Evolutionary conservation across 2,797 vertebrate genomes (phyloP), one percentile per base, ranked within the genome.

Genomic region (Neostethus bicornis): DNA sequence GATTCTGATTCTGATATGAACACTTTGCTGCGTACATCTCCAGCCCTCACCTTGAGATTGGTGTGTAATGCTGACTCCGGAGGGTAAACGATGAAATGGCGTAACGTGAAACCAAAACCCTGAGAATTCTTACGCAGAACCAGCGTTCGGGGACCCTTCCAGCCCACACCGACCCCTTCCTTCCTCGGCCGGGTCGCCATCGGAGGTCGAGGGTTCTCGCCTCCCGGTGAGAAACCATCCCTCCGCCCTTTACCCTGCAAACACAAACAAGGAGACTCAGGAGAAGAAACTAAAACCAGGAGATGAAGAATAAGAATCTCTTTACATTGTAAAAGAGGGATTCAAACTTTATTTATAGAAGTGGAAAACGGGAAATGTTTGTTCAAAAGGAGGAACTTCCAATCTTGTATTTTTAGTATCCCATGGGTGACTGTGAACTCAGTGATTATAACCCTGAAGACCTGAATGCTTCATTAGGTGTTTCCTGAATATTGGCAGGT

Each of bases 41-140:
- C 12, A 8, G 35, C 32, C 14, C 84, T 87, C 75, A 98, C 96
- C 95, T 95, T 96, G 76, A 93, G 57, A 79, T 80, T 82, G 71
- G 90, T 88, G 84, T 94, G 94, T 77, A 98, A 85, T 0, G 94
- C 92, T 0, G 97, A 97, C 84, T 97, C 96, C 0, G 97, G 97
- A 0, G 97, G 97, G 89, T 98, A 99, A 56, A 99, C 96, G 8
- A 99, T 98, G 90, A 99, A 98, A 84, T 99, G 96, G 5, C 96
- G 95, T 4, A 98, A 85, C 2, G 96, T 99, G 89, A 99, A 99
- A 39, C 96, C 97, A 0, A 98, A 99, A 29, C 96, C 96, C 89
- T 95, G 95, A 11, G 86, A 85, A 84, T 92, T 96, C 83, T 98
- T 98, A 38, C 68, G 94, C 70, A 99, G 94, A 69, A 94, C 80